These are phyloP conservation scores for Falco naumanni DNA, from an alignment of 2,797 vertebrate species.

Conservation along the genomic window DNA sequence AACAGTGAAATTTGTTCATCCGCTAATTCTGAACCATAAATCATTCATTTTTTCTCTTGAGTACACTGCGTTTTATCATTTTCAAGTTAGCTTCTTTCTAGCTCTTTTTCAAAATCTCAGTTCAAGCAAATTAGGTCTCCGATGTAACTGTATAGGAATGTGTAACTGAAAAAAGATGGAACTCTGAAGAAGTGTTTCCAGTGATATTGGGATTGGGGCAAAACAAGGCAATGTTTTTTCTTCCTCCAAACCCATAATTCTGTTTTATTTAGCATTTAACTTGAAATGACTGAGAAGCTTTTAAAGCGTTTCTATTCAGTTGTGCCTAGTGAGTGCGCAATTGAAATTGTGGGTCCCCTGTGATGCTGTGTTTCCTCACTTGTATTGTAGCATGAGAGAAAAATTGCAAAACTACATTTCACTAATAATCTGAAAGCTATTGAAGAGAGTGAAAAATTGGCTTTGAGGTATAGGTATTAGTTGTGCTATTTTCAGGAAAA, in stretches of 20 bases:
- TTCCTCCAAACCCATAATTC: neutral
- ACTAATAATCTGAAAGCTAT: neutral
- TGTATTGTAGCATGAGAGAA: neutral
- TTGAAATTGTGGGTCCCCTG: neutral
- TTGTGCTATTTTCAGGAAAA: neutral
- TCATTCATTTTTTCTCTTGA: conserved; percentile 13
- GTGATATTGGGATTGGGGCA: accelerated
- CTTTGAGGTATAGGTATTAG: neutral
- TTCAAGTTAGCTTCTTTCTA: conserved; percentile 37
- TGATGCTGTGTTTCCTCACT: neutral
- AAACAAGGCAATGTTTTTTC: neutral
- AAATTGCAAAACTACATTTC: neutral
- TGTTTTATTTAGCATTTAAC: neutral
- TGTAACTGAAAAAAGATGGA: neutral
- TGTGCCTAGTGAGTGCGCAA: accelerated
- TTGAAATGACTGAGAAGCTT: neutral
- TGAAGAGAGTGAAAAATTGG: neutral
- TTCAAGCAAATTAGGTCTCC: neutral
- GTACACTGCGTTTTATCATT: neutral
- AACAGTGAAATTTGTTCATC: neutral
- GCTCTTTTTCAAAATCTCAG: neutral
- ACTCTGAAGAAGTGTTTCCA: neutral
- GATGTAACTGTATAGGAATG: neutral
- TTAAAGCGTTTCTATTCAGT: neutral
- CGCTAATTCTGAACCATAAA: conserved; percentile 21